These are phyloP conservation scores for Deilephila elpenor DNA, from an alignment of 2,888 invertebrate species.

Conservation along the genomic window DNA sequence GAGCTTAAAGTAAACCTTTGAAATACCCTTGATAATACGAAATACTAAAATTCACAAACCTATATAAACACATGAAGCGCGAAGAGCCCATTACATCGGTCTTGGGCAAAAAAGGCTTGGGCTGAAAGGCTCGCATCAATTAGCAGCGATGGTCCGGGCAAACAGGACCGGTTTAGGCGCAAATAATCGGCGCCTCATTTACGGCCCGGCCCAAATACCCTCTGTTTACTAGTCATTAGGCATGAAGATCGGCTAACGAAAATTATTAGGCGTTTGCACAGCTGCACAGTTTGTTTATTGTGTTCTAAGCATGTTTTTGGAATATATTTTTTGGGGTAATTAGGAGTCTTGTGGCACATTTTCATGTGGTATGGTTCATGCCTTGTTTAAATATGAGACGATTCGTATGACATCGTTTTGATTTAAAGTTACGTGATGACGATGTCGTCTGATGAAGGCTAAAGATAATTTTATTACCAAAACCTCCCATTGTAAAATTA, in stretches of 20 bases:
- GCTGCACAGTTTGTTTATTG: constrained; percentile 21
- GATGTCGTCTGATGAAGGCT: no score
- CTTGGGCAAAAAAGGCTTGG: constrained; percentile 62
- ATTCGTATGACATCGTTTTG: no score
- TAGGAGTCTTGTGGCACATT: neutral
- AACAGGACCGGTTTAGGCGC: constrained; percentile 54
- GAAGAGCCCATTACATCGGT: constrained; percentile 70
- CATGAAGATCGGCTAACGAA: constrained; percentile 56
- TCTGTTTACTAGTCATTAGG: constrained; percentile 78
- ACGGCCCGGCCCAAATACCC: constrained; percentile 52
- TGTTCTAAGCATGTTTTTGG: neutral
- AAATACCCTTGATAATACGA: neutral
- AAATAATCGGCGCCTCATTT: constrained; percentile 77
- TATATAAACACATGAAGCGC: constrained; percentile 70
- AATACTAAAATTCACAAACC: neutral
- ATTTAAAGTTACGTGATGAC: no score
- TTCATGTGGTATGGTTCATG: no score
- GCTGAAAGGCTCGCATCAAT: constrained; percentile 66
- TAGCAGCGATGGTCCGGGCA: constrained; percentile 69
- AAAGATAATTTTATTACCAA: no score
- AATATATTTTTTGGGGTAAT: neutral
- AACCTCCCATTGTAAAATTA: neutral
- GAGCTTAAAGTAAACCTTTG: no score
- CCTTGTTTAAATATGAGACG: no score
- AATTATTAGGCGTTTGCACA: constrained; percentile 31